Conservation (phyloP, 2,797 vertebrate species). For the Rhinoraja longicauda region DNA sequence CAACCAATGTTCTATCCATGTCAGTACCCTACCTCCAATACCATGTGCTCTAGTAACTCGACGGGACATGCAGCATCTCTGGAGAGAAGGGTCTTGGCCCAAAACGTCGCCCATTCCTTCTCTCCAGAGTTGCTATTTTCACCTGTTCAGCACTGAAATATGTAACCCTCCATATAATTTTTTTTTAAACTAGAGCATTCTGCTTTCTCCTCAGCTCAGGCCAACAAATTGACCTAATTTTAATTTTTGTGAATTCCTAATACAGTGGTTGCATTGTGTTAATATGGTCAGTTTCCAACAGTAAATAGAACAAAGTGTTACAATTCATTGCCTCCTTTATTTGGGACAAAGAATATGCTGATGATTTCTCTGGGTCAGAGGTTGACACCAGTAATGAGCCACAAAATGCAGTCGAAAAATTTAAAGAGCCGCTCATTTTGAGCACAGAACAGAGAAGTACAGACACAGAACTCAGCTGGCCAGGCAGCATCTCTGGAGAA, state of each 20-base stretch:
- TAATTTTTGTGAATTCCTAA: neutral
- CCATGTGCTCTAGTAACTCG: too few species aligned
- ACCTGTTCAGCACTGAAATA: neutral
- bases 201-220: too few species aligned
- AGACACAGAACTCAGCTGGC: too few species aligned
- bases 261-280: conserved; percentile 18
- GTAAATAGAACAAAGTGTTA: neutral
- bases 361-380: neutral
- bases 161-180: neutral
- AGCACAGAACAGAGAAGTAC: too few species aligned
- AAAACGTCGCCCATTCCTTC: too few species aligned
- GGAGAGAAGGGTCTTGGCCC: too few species aligned
- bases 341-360: neutral
- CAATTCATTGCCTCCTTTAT: neutral
- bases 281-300: neutral
- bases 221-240: neutral
- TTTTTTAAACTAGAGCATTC: neutral
- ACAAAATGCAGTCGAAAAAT: neutral
- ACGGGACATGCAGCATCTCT: too few species aligned
- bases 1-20: too few species aligned
- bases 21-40: too few species aligned
- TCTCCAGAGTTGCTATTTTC: neutral
- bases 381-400: neutral
- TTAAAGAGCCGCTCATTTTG: neutral
- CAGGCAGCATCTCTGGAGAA: too few species aligned